Conservation (phyloP, 2,113 vertebrate species). For the Gallinago undulata region DNA sequence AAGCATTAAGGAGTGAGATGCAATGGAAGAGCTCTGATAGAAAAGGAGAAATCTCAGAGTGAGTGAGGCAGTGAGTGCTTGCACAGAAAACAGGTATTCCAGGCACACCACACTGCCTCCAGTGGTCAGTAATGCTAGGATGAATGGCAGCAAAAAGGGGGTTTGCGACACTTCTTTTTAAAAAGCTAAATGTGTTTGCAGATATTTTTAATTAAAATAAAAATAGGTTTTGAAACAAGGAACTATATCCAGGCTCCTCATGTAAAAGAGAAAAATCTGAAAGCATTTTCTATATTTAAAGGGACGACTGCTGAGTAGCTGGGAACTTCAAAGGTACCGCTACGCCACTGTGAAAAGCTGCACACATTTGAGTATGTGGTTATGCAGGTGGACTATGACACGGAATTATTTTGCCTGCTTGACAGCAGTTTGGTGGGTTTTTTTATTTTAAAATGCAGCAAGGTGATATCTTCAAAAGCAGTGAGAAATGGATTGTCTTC, state of each 20-base stretch:
- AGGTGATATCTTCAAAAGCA: not conserved
- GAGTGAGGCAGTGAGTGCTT: not conserved
- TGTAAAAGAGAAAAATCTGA: not conserved
- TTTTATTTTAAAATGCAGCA: not conserved
- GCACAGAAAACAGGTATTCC: not conserved
- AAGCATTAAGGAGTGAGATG: not conserved
- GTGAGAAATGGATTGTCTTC: not conserved
- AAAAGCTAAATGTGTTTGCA: not conserved
- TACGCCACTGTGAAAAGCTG: not conserved
- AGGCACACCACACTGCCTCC: not conserved
- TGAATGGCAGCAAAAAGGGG: not conserved
- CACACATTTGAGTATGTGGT: not conserved
- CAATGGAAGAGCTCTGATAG: not conserved
- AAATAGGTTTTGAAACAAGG: not conserved
- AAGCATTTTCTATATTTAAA: not conserved
- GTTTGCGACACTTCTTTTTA: not conserved
- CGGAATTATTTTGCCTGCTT: not conserved
- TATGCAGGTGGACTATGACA: not conserved
- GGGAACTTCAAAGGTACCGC: not conserved
- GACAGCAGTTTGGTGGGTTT: not conserved
- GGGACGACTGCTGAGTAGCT: not conserved
- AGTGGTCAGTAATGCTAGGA: rapidly evolving
- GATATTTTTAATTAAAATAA: not conserved
- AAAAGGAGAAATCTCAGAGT: not conserved
- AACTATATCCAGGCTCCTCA: not conserved